These are phyloP conservation scores for Sebastolobus alascanus DNA, from an alignment of 2,797 vertebrate genomes.

Conservation along the genomic window DNA sequence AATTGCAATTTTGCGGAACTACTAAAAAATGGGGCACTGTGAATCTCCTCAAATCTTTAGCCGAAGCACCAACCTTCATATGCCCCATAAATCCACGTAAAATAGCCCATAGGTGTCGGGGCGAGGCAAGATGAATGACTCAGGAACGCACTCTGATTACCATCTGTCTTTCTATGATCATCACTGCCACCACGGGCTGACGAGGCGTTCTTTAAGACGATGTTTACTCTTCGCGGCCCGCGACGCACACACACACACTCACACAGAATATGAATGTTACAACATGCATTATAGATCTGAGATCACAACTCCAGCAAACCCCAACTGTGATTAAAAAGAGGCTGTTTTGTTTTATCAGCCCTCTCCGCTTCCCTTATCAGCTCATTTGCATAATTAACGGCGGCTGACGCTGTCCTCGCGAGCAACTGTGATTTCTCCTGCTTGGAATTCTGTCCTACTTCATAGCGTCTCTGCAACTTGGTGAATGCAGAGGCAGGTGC, in stretches of 20 bases:
- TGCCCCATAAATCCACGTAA: conserved; percentile 68
- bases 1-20: conserved; percentile 70
- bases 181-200: conserved; percentile 59
- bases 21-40: conserved; percentile 55
- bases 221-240: conserved; percentile 61
- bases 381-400: conserved; percentile 82
- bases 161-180: conserved; percentile 76
- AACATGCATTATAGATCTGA: conserved; percentile 76
- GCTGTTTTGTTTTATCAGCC: conserved; percentile 76
- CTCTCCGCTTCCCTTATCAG: conserved; percentile 74
- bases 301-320: conserved; percentile 70
- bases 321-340: conserved; percentile 69
- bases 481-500: conserved; percentile 25
- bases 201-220: conserved; percentile 57
- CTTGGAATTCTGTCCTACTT: conserved; percentile 59
- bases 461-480: conserved; percentile 4
- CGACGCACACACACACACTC: conserved; percentile 13
- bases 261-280: conserved; percentile 56
- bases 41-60: conserved; percentile 66
- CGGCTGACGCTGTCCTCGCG: conserved; percentile 56
- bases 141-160: conserved; percentile 67
- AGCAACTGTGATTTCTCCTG: conserved; percentile 54
- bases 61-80: conserved; percentile 65
- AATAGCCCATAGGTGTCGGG: conserved; percentile 61
- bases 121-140: conserved; percentile 66